Conservation (phyloP, 2,888 invertebrate species). For the Cyrtodaria siliqua region DNA sequence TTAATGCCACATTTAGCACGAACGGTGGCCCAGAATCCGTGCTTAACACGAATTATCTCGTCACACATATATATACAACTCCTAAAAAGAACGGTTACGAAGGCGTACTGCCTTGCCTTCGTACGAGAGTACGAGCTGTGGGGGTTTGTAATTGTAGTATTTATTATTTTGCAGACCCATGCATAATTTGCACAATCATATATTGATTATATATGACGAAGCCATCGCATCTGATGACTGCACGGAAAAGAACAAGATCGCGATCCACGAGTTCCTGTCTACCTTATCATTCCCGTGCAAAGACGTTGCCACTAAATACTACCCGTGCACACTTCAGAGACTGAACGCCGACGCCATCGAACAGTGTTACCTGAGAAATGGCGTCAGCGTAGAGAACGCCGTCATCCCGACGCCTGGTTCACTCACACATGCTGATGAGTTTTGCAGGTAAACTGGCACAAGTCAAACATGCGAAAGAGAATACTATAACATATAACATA, state of each 20-base stretch:
- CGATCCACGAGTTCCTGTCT: constrained; percentile 33
- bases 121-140: too few species aligned
- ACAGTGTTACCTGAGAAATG: constrained; percentile 31
- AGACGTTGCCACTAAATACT: constrained; percentile 37
- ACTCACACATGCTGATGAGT: constrained; percentile 26
- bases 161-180: too few species aligned
- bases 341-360: constrained; percentile 31
- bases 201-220: constrained; percentile 19
- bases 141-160: too few species aligned
- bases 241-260: constrained; percentile 11
- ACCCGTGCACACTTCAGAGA: constrained; percentile 41
- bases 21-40: too few species aligned
- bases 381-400: constrained; percentile 35
- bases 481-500: too few species aligned
- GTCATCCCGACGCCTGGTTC: constrained; percentile 31
- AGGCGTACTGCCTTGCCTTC: too few species aligned
- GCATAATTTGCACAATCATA: constrained; percentile 18
- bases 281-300: constrained; percentile 46
- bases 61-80: too few species aligned
- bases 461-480: neutral
- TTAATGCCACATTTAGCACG: too few species aligned
- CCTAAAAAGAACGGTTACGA: too few species aligned
- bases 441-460: constrained; percentile 32
- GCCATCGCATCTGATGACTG: constrained; percentile 27
- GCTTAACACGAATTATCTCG: too few species aligned